A percentile compares a stretch with the other conserved stretches of the same genome.
Conservation (phyloP, 2,113 vertebrate genomes). For the Pitta sordida region DNA sequence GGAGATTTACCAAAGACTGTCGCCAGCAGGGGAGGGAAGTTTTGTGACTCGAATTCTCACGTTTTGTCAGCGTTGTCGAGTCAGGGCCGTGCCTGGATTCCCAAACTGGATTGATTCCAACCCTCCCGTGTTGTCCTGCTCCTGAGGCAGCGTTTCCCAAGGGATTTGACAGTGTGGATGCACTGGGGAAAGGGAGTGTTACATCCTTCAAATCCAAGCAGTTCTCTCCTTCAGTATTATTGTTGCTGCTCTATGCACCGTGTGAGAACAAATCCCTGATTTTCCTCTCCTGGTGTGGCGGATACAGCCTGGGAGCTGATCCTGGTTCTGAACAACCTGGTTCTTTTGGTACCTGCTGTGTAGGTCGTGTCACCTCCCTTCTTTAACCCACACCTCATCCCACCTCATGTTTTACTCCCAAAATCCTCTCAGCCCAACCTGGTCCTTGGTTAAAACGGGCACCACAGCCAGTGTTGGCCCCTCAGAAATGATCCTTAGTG, state of each 20-base stretch:
- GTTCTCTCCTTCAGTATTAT: neutral
- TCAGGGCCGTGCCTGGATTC: neutral
- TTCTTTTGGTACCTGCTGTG: neutral
- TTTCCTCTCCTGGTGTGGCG: neutral
- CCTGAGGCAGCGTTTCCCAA: neutral
- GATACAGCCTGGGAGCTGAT: neutral
- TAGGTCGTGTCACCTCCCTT: neutral
- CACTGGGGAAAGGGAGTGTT: neutral
- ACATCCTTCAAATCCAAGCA: rapidly evolving
- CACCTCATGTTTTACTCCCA: neutral
- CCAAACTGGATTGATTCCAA: neutral
- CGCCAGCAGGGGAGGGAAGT: neutral
- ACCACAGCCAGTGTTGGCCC: neutral
- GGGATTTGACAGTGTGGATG: neutral
- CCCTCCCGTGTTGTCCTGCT: neutral
- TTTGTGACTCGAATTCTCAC: neutral
- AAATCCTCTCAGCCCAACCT: neutral
- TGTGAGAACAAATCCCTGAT: neutral
- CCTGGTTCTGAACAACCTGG: neutral
- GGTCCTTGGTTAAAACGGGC: neutral
- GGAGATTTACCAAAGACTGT: conserved; percentile 29
- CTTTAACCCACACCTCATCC: neutral
- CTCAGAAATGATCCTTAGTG: neutral
- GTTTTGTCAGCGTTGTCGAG: neutral
- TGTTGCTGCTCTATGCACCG: neutral